Evolutionary conservation across 2,113 vertebrate species (phyloP).

Genomic region (Oreocharis arfaki): DNA sequence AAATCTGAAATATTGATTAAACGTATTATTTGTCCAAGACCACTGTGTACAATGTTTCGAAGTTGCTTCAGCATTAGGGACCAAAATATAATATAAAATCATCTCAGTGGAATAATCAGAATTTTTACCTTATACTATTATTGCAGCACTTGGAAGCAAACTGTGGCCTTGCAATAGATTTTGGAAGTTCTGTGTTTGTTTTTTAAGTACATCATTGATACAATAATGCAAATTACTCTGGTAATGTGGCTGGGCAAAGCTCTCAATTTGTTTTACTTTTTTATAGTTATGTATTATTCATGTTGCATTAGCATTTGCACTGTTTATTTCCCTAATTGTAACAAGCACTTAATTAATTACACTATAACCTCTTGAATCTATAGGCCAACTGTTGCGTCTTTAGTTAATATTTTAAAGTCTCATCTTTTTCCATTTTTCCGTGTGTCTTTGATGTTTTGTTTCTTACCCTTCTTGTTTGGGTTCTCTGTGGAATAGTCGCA

Average conservation of each 20-base stretch:
- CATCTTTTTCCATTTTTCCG: constrained; percentile 67
- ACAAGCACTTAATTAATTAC: constrained; percentile 81
- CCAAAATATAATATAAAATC: not conserved
- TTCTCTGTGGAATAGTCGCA: constrained; percentile 79
- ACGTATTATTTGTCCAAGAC: not conserved
- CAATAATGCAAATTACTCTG: constrained; percentile 42
- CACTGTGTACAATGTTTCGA: not conserved
- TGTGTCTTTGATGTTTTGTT: constrained; percentile 89
- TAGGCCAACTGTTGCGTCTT: constrained; percentile 86
- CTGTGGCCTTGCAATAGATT: not conserved
- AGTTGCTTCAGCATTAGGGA: not conserved
- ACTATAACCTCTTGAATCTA: constrained; percentile 76
- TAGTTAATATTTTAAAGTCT: constrained; percentile 85
- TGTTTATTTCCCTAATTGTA: constrained; percentile 79
- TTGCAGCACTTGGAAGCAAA: not conserved
- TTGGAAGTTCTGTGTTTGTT: not conserved
- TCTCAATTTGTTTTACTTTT: constrained; percentile 64
- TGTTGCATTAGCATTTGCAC: constrained; percentile 66
- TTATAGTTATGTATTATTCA: constrained; percentile 68
- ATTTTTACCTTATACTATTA: not conserved
- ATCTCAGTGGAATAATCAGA: not conserved
- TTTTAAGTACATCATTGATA: not conserved
- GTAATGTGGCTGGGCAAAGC: constrained; percentile 43
- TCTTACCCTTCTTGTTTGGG: constrained; percentile 78
- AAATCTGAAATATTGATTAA: not conserved